Base-by-base conservation (phyloP, 2,888 invertebrate species). In the Pandemis cinnamomeana region DNA sequence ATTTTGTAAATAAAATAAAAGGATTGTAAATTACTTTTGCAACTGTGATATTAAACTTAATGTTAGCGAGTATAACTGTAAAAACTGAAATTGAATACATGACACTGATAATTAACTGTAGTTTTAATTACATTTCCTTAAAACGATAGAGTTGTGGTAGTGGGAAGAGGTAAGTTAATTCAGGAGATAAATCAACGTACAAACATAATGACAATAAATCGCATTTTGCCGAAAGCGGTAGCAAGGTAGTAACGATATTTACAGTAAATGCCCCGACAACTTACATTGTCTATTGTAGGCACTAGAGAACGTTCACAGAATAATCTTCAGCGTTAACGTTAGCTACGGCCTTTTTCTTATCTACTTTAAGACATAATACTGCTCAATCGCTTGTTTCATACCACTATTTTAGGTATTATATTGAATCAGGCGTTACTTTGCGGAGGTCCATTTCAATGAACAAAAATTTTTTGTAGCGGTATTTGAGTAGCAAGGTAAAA, bases 41-140 rank as follows among this genome's bases (percentile, higher is more conserved):
- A 89, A 86, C 93, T 93, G 93, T 93, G 93, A 93, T 93, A 93
- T 88, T 92, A 86, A 91, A 85, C 81, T 87, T 90, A 91, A 91
- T 84, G 81, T 87, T 91, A 90, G 74, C 10, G 7, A 61, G 71
- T 44, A 48, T 48, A 68, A 89, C 83, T 79, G 85, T 85, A 87
- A 86, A 85, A 87, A 82, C 86, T 66, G 82, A 89, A 87, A 86
- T 86, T 86, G 84, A 91, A 86, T 89, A 91, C 86, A 91, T 83
- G 85, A 87, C 81, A 87, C 86, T 87, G 82, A 78, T 82, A 83
- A 80, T 78, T 75, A 76, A 46, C 51, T 69, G 64, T 44, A 67
- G 76, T 73, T 79, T 76, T 72, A 80, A 41, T 61, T 27, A 11
- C 11, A 10, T 3, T 27, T 58, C 27, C 27, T 27, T 2, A 36